Base-by-base conservation (phyloP, 2,888 invertebrate species). In the Ichneumon xanthorius region DNA sequence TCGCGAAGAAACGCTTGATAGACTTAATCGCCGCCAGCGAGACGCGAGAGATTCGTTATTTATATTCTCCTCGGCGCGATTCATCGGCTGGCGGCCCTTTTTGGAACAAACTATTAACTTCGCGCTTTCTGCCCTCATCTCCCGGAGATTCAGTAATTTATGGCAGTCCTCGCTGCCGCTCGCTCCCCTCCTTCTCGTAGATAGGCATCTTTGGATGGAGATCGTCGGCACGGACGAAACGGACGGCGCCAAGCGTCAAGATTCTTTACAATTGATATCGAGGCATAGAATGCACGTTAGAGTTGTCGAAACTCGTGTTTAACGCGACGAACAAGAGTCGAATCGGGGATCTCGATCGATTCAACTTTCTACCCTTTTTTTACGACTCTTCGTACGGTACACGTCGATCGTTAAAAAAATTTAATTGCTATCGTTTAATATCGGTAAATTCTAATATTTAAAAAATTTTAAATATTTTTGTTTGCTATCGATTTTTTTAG, bases 21-120 rank as follows among this genome's bases (percentile, higher is more conserved):
- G 0, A 40, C 80, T 84, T 75, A 68, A 75, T 84, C 79, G 83
- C 79, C 75, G 83, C 67, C 71, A 75, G 55, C n/a, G 37, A 26
- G 53, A 75, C 71, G 40, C 72, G 48, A 61, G 73, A 22, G 61
- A 45, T 63, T 45, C 61, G 30, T 75, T 75, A 75, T 61, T 75
- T 75, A 61, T 61, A 40, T 40, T 75, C 73, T 75, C 61, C 73
- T 75, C 26, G n/a, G n/a, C 22, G 61, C 73, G 73, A 61, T 75
- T 48, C 73, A 55, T 26, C 53, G 40, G 37, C 33, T 4, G 7
- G 16, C 53, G 16, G 16, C 9, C 48, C 73, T 45, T 50, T 48
- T 48, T 48, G 16, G 61, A 75, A 75, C 63, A 75, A 75, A 75
- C 75, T 63, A 75, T 75, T 63, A 75, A 63, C 75, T 50, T 75